These are phyloP conservation scores for Globodera ellingtonae DNA, from an alignment of 1,140 invertebrate species.

Conservation along the genomic window DNA sequence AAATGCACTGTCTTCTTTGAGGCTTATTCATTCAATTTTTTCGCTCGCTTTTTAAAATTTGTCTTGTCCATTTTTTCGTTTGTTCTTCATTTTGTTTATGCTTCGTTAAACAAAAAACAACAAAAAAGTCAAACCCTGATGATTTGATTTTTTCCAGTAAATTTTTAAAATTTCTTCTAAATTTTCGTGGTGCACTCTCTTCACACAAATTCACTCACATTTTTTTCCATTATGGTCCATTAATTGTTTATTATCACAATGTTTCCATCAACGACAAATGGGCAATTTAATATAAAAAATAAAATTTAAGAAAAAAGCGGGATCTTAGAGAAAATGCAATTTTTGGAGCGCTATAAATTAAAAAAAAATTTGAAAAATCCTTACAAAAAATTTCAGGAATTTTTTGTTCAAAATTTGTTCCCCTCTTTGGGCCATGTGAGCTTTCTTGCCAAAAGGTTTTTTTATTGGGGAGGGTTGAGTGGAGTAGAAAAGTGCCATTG, in stretches of 20 bases:
- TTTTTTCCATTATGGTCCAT: not conserved
- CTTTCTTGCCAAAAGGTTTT: not conserved
- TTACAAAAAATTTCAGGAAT: not conserved
- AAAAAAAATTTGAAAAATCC: not conserved
- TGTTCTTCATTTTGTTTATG: not conserved
- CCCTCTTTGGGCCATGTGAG: not conserved
- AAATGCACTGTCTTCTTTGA: not conserved
- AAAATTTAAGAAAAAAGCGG: too few relatives aligned
- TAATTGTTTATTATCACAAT: too few relatives aligned
- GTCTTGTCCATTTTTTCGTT: not conserved
- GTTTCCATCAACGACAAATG: too few relatives aligned
- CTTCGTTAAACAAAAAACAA: not conserved
- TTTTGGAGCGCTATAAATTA: not conserved
- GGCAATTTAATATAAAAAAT: too few relatives aligned
- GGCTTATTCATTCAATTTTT: not conserved
- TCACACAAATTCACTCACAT: not conserved
- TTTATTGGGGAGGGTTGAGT: not conserved
- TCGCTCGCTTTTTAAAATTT: conserved; percentile 15
- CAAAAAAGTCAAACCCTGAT: not conserved
- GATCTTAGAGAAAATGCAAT: too few relatives aligned
- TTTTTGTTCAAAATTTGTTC: not conserved
- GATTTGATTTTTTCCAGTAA: not conserved
- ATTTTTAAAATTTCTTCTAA: not conserved
- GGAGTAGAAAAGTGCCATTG: not conserved
- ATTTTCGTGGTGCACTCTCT: not conserved